A percentile compares a stretch with the other conserved stretches of the same genome.
Evolutionary conservation across 2,113 vertebrate species (phyloP).

Genomic region (Diadophis punctatus): DNA sequence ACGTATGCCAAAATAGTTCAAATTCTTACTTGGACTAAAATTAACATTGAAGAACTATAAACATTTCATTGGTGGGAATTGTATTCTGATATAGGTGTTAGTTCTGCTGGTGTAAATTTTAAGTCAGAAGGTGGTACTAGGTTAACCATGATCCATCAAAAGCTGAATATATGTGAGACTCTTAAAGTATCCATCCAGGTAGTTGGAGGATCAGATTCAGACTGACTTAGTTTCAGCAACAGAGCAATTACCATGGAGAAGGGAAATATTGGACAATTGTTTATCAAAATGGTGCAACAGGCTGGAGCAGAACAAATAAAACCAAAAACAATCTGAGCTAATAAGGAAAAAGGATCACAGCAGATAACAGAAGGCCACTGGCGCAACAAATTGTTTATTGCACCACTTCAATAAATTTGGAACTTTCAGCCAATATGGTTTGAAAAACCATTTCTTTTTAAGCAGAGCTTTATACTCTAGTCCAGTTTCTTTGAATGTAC

Average conservation of each 20-base stretch:
- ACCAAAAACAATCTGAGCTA: not conserved
- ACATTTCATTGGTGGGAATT: not conserved
- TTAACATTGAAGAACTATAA: not conserved
- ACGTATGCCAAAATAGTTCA: not conserved
- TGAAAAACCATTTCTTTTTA: not conserved
- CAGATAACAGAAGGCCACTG: not conserved
- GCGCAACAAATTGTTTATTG: not conserved
- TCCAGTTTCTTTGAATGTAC: not conserved
- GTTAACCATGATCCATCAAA: not conserved
- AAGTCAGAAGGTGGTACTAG: not conserved
- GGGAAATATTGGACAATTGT: not conserved
- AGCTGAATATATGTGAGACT: not conserved
- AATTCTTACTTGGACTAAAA: not conserved
- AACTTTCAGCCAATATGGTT: not conserved
- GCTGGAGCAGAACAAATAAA: not conserved
- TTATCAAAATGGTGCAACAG: not conserved
- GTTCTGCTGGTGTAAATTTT: not conserved
- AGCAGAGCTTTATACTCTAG: not conserved
- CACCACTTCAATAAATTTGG: not conserved
- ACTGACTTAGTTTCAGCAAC: not conserved
- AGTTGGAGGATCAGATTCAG: not conserved
- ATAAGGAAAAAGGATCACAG: not conserved
- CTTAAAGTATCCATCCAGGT: not conserved
- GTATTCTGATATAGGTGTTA: not conserved
- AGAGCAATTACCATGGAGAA: not conserved